A percentile compares a stretch with the other conserved stretches of the same genome.
These are phyloP conservation scores for Lomographa bimaculata DNA, from an alignment of 2,888 invertebrate species.

Conservation along the genomic window DNA sequence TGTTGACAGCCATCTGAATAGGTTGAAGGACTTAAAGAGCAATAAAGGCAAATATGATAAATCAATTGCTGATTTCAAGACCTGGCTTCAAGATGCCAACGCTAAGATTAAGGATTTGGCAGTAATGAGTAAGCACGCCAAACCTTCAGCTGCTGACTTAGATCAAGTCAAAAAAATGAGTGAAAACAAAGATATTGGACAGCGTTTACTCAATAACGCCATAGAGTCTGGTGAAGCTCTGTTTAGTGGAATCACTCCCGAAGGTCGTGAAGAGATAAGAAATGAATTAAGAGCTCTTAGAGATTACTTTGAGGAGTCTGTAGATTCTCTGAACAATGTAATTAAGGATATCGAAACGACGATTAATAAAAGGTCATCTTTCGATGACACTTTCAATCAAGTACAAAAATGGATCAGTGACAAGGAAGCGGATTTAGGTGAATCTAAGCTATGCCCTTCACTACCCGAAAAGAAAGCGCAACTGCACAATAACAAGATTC, in stretches of 20 bases:
- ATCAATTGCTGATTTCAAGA: constrained; percentile 87
- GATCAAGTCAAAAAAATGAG: constrained; percentile 89
- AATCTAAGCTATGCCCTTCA: constrained; percentile 89
- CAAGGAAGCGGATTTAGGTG: constrained; percentile 88
- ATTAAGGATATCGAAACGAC: constrained; percentile 95
- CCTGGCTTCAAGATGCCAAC: constrained; percentile 91
- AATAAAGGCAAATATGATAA: constrained; percentile 88
- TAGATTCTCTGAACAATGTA: constrained; percentile 92
- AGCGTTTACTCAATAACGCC: constrained; percentile 89
- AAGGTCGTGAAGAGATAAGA: constrained; percentile 93
- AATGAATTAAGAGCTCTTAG: constrained; percentile 91
- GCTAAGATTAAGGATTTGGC: constrained; percentile 89
- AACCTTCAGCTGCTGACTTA: constrained; percentile 89
- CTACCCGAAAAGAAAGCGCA: constrained; percentile 95
- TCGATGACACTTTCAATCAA: constrained; percentile 96
- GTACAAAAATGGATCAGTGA: constrained; percentile 94
- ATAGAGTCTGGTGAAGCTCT: constrained; percentile 94
- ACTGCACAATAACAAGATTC: constrained; percentile 90
- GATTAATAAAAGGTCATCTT: constrained; percentile 94
- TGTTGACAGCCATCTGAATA: constrained; percentile 87
- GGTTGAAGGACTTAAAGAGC: constrained; percentile 87
- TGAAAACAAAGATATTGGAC: constrained; percentile 91
- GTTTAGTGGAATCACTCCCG: constrained; percentile 93
- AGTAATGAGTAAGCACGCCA: constrained; percentile 88
- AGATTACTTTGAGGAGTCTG: constrained; percentile 92